Evolutionary conservation across 2,888 invertebrate genomes (phyloP), one percentile per base, ranked within the genome.

Genomic region (Hydriomena furcata): DNA sequence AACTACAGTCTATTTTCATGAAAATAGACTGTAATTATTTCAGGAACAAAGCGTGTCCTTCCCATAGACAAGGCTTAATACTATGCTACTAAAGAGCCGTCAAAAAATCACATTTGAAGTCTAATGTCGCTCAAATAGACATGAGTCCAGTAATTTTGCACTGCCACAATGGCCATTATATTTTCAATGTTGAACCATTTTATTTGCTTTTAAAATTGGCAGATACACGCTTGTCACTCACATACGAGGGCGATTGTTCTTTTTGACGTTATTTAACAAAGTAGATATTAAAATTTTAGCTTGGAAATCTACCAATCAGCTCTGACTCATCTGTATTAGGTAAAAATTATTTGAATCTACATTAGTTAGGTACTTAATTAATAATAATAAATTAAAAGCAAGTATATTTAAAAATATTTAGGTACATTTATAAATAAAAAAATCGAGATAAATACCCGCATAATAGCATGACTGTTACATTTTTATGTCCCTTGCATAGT

Each of bases 191-290:
- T 60, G 58, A 61, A 63, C 59, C 61, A 69, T 67, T 66, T 59
- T 55, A 63, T 62, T 68, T 65, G 57, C 55, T 67, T 61, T 61
- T 50, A 57, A 69, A 82, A 77, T 79, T 60, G 65, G 37, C 52
- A 60, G 53, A 62, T 48, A 52, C 60, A 84, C 73, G 84, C 64
- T 51, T 84, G 84, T 79, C 86, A 79, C 57, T 84, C 81, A 83
- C 11, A 12, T 20, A 52, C 37, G 30, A 50, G 57, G 55, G 61
- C 68, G 65, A 70, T 76, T 71, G 71, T 76, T 71, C 12, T 52
- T 53, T 60, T 55, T 63, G 61, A 65, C 63, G 60, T 61, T 56
- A 60, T 58, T 55, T 58, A 47, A 55, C 65, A 62, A 63, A 43
- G 47, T 43, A 51, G 34, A 35, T 10, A n/a, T 43, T 49, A 41